Percentiles rank a stretch among this genome's conserved stretches.
Conservation (phyloP, 1,140 invertebrate species). For the Watersipora subatra region DNA sequence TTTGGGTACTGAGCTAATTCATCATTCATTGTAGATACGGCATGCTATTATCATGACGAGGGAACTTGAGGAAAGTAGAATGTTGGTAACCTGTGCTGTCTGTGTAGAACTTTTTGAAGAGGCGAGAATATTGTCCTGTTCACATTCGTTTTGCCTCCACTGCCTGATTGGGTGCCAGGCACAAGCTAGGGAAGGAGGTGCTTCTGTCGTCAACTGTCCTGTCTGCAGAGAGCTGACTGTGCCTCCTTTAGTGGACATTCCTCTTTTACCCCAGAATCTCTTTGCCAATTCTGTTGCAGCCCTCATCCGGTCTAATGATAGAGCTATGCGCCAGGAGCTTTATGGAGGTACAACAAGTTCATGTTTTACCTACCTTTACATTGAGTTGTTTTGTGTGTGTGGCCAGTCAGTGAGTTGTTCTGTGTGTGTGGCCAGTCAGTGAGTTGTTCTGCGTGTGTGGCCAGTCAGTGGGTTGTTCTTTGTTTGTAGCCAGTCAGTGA, state of each 20-base stretch:
- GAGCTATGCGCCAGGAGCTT: too few species aligned
- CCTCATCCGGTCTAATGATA: not conserved
- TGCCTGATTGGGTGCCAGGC: not conserved
- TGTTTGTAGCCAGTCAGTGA: too few species aligned
- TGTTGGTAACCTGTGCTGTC: not conserved
- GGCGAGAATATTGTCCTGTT: not conserved
- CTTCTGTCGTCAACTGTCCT: not conserved
- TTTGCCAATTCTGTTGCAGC: not conserved
- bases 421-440: too few species aligned
- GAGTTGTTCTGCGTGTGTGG: too few species aligned
- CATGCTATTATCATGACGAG: too few species aligned
- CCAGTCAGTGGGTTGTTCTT: too few species aligned
- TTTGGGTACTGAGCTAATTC: too few species aligned
- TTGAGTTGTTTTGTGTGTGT: too few species aligned
- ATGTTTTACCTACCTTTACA: too few species aligned
- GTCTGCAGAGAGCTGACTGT: not conserved
- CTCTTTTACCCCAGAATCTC: not conserved
- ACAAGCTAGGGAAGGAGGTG: not conserved
- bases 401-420: too few species aligned
- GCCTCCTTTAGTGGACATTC: not conserved
- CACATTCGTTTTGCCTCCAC: not conserved
- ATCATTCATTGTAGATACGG: too few species aligned
- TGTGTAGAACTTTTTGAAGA: not conserved
- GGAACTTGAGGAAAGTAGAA: not conserved
- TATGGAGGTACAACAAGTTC: too few species aligned